Evolutionary conservation across 2,888 invertebrate species (phyloP).

Genomic region (Sarcophaga variegata): DNA sequence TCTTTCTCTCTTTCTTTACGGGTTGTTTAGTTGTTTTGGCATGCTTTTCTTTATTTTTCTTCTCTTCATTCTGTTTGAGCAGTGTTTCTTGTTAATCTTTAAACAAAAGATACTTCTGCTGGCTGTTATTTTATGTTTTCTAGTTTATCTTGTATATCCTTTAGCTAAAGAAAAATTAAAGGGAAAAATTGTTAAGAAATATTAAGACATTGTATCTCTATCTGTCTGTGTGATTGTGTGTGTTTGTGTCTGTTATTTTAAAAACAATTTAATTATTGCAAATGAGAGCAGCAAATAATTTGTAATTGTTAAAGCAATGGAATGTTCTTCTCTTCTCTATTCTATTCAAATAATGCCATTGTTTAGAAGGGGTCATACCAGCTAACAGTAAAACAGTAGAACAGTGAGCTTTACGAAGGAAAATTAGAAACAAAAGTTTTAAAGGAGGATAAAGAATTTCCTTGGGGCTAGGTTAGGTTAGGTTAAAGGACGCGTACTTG

Average conservation of each 20-base stretch:
- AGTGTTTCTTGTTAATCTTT: background rate
- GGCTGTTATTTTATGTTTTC: too few relatives aligned
- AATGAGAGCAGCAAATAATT: conserved; percentile 20
- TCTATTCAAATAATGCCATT: too few relatives aligned
- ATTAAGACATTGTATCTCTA: conserved; percentile 2
- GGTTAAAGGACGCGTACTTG: too few relatives aligned
- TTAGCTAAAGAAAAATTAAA: conserved; percentile 10
- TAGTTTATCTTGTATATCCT: background rate
- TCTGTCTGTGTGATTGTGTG: too few relatives aligned
- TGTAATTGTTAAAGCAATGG: background rate
- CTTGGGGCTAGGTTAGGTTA: too few relatives aligned
- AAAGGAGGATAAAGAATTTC: too few relatives aligned
- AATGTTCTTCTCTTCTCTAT: too few relatives aligned
- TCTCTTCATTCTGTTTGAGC: background rate
- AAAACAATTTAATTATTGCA: conserved; percentile 53
- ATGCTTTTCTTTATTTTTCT: conserved; percentile 1
- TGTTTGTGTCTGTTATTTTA: conserved; percentile 14
- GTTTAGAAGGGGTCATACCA: too few relatives aligned
- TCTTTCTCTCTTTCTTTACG: background rate
- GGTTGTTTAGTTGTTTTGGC: background rate
- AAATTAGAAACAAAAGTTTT: too few relatives aligned
- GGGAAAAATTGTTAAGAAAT: conserved; percentile 24
- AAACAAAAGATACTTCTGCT: conserved; percentile 22
- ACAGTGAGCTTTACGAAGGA: too few relatives aligned
- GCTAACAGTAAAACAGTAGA: too few relatives aligned